Evolutionary conservation across 2,797 vertebrate species (phyloP).

Genomic region (Pangasius krempfi): DNA sequence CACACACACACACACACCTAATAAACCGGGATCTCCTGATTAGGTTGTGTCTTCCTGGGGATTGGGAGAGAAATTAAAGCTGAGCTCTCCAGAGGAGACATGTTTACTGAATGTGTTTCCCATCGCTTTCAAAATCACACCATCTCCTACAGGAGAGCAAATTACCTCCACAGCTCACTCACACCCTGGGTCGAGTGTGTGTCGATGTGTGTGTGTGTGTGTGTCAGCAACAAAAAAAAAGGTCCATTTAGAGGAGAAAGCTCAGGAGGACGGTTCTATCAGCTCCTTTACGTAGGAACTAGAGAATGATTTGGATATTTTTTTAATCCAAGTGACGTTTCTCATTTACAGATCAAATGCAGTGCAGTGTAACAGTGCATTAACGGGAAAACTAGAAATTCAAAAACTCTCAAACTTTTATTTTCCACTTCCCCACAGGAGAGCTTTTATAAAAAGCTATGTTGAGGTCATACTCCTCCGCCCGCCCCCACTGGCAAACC

Average conservation of each 20-base stretch:
- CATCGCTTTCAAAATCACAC: conserved; percentile 35
- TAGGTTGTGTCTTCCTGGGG: conserved; percentile 17
- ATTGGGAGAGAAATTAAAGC: conserved; percentile 28
- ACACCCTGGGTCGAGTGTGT: conserved; percentile 6
- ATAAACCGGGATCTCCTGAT: conserved; percentile 11
- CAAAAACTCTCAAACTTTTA: neutral
- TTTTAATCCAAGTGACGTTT: conserved; percentile 6
- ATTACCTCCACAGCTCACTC: conserved; percentile 21
- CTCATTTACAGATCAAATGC: neutral
- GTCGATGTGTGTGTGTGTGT: neutral
- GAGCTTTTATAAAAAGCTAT: neutral
- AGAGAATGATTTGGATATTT: neutral
- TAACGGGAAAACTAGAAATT: neutral
- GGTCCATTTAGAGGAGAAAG: neutral
- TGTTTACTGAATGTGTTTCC: conserved; percentile 30
- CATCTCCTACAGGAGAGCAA: conserved; percentile 1
- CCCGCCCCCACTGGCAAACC: neutral
- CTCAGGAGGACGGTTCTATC: neutral
- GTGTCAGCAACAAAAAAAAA: neutral
- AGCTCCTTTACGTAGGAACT: neutral
- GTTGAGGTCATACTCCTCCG: neutral
- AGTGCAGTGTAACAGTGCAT: neutral
- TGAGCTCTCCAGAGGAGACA: conserved; percentile 15
- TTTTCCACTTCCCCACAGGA: neutral
- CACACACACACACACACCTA: conserved; percentile 9